Evolutionary conservation across 2,113 vertebrate genomes (phyloP).

Genomic region (Elachura formosa): DNA sequence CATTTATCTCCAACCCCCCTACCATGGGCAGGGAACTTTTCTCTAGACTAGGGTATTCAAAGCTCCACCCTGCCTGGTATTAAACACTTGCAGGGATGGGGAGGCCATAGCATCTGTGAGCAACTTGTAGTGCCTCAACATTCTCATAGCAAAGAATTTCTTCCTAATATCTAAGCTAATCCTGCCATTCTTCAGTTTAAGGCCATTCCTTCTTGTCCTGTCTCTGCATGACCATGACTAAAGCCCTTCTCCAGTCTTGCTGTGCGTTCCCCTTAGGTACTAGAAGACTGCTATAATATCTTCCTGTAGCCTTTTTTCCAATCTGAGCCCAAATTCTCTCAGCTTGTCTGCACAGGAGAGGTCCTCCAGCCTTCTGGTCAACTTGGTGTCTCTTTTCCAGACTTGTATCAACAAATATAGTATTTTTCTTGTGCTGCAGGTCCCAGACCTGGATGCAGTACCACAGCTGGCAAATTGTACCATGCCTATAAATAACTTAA

Average conservation of each 20-base stretch:
- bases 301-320: background rate
- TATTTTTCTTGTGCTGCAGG: background rate
- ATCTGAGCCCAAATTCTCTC: background rate
- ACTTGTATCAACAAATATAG: background rate
- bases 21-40: background rate
- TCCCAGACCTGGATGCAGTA: too few species aligned
- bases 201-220: background rate
- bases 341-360: background rate
- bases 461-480: background rate
- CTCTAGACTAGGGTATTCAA: background rate
- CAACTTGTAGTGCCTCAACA: background rate
- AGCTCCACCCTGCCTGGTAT: background rate
- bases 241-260: background rate
- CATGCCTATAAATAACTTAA: background rate
- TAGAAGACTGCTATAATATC: background rate
- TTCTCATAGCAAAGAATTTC: background rate
- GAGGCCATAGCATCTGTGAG: background rate
- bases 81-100: background rate
- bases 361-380: background rate
- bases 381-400: background rate
- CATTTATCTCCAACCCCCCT: rapidly evolving
- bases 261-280: rapidly evolving
- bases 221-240: background rate
- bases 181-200: background rate
- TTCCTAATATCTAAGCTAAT: background rate